Base-by-base conservation (phyloP, 2,888 invertebrate genomes). In the Synergus itoensis region DNA sequence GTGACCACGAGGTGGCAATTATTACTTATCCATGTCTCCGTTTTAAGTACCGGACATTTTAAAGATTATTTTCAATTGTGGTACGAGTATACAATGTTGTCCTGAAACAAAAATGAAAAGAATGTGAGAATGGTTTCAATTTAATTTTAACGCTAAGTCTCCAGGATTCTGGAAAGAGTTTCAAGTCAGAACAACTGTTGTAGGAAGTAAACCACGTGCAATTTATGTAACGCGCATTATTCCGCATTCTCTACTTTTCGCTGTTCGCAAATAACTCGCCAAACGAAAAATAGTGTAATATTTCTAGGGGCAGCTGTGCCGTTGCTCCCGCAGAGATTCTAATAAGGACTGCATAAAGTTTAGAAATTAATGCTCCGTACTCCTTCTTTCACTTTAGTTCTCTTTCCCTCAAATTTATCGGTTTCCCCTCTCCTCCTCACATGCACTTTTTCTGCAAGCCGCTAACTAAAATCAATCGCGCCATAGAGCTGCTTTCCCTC, bases 281-380 rank as follows among this genome's bases (percentile, higher is more conserved):
- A 9, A 77, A 77, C 64, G 64, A 64, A 77, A 64, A 77, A 77
- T 77, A 77, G 77, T 63, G 77, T 62, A 63, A 77, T 77, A 77
- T 77, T 63, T 77, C 48, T 77, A 43, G 63, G 77, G 64, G 28
- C 62, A 63, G 77, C 77, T 63, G 77, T 48, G 36, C 64, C 63
- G 62, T 45, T 63, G 57, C 67, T 36, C 73, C 53, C 36, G 57
- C 63, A 77, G 63, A 77, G 77, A 77, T 77, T 77, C 64, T 77
- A 77, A 77, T 77, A 77, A 77, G 76, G 63, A 40, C 76, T 62
- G 76, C 62, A 63, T 77, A 62, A 77, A 77, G 63, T 63, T 76
- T 76, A 60, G 40, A 76, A 53, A 76, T 76, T 77, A 77, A 77
- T 77, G 45, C 45, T 40, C 41, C 63, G 14, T 64, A 63, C 48